A percentile compares a stretch with the other conserved stretches of the same genome.
Conservation (phyloP, 2,113 vertebrate genomes). For the Alethe diademata region DNA sequence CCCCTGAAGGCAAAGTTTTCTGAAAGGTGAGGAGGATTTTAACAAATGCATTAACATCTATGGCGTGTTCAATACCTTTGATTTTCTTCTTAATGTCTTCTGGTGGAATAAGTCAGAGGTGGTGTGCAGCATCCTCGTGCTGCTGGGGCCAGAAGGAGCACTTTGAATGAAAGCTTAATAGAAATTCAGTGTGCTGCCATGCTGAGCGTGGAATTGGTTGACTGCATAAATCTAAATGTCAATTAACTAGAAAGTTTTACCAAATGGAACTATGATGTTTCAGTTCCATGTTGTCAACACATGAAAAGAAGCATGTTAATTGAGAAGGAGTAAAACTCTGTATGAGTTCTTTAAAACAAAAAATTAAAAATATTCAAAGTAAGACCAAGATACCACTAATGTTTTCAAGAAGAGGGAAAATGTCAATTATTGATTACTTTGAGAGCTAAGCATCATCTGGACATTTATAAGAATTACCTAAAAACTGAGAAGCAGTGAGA, state of each 20-base stretch:
- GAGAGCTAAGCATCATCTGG: constrained; percentile 8
- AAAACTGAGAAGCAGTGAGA: background rate
- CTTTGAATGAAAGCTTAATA: constrained; percentile 8
- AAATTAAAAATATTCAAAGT: background rate
- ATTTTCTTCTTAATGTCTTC: background rate
- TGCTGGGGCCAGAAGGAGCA: background rate
- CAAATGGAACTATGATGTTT: background rate
- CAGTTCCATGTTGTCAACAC: background rate
- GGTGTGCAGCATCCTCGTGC: background rate
- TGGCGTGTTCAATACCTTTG: background rate
- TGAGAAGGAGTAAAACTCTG: background rate
- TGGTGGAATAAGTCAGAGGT: background rate
- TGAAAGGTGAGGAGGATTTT: background rate
- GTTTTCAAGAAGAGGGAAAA: background rate
- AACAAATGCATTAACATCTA: background rate
- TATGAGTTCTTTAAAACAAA: background rate
- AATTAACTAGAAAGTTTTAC: constrained; percentile 10
- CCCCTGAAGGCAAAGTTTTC: background rate
- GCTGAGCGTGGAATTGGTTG: constrained; percentile 22
- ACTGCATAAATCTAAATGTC: constrained; percentile 18
- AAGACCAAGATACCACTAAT: background rate
- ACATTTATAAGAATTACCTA: background rate
- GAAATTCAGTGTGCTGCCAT: background rate
- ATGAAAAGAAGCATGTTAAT: background rate
- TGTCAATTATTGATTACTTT: constrained; percentile 27